Evolutionary conservation across 2,888 invertebrate species (phyloP).

Genomic region (Diploptera punctata): DNA sequence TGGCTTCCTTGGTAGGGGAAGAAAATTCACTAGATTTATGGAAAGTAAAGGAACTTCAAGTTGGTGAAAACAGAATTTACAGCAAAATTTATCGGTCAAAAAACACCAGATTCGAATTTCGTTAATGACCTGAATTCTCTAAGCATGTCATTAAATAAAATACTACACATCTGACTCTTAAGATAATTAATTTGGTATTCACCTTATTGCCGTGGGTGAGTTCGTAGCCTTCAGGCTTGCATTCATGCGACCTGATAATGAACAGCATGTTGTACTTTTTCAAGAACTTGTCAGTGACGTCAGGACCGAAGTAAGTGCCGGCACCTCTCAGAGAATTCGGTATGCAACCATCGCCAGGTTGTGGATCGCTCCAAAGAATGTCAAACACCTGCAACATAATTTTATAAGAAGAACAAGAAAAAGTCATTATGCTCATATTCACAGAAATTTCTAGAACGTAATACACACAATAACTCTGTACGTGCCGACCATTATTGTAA

Average conservation of each 20-base stretch:
- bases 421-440: background rate
- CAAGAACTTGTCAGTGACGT: slow-evolving; percentile 80
- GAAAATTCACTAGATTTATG: no score
- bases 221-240: slow-evolving; percentile 92
- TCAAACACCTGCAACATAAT: slow-evolving; percentile 83
- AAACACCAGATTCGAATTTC: no score
- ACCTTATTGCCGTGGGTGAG: slow-evolving; percentile 78
- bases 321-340: slow-evolving; percentile 88
- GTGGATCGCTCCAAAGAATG: slow-evolving; percentile 93
- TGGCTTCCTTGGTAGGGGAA: no score
- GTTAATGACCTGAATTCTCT: no score
- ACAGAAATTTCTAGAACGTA: no score
- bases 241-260: slow-evolving; percentile 90
- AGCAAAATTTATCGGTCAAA: no score
- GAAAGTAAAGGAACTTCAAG: no score
- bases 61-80: no score
- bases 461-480: background rate
- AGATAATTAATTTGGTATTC: background rate
- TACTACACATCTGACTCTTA: no score
- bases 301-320: slow-evolving; percentile 92
- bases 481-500: background rate
- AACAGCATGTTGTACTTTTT: slow-evolving; percentile 77
- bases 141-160: no score
- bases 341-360: slow-evolving; percentile 76
- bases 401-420: background rate